Conservation (phyloP, 2,797 vertebrate genomes). For the Meriones psammophilus region DNA sequence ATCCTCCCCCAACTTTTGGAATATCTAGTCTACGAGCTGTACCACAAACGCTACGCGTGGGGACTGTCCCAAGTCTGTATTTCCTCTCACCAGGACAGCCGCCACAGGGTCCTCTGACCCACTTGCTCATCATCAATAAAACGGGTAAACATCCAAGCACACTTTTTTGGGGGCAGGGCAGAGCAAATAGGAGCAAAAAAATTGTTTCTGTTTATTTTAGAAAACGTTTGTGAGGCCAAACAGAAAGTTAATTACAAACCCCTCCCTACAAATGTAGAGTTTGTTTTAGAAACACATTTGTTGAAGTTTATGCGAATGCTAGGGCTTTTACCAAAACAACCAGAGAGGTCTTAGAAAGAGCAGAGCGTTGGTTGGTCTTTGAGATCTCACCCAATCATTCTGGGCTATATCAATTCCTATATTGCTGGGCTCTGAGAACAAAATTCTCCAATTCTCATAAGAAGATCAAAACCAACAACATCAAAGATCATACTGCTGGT, state of each 20-base stretch:
- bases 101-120: constrained; percentile 87
- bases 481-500: background rate
- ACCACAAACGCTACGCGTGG: constrained; percentile 85
- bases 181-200: background rate
- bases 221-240: background rate
- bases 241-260: constrained; percentile 28
- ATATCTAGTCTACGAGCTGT: constrained; percentile 80
- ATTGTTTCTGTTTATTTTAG: background rate
- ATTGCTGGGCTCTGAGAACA: background rate
- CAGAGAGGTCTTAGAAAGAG: background rate
- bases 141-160: constrained; percentile 88
- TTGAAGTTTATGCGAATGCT: background rate
- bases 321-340: background rate
- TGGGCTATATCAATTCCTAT: background rate
- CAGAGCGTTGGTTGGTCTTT: background rate
- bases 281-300: constrained; percentile 23
- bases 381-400: background rate
- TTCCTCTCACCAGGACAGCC: constrained; percentile 89
- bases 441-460: background rate
- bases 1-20: constrained; percentile 90
- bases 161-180: background rate
- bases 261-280: background rate
- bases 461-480: background rate
- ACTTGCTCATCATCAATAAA: constrained; percentile 93
- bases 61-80: constrained; percentile 91